phyloP scores from a whole-genome alignment of 2,888 invertebrate genomes.

The Fragum sueziense region DNA sequence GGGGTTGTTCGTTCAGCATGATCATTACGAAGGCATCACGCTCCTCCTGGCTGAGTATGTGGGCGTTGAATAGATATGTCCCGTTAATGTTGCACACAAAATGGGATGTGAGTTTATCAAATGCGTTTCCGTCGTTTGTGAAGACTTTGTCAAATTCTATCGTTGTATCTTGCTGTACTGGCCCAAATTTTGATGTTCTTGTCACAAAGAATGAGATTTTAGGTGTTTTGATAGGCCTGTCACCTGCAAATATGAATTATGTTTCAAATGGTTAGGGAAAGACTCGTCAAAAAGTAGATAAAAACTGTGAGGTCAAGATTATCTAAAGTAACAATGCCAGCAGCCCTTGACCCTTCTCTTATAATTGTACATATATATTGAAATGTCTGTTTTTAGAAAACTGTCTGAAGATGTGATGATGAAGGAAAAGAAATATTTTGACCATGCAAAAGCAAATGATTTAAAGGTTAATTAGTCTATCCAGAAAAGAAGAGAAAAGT shows the following conservation, averaged over 20 bases:
- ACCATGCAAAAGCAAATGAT: no score
- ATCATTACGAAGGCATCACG: conserved; percentile 80
- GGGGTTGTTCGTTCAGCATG: conserved; percentile 80
- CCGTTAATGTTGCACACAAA: conserved; percentile 79
- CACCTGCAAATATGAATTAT: conserved; percentile 56
- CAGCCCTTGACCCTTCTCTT: no score
- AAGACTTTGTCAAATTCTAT: conserved; percentile 79
- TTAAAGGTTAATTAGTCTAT: no score
- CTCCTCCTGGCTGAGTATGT: conserved; percentile 78
- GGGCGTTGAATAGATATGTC: conserved; percentile 79
- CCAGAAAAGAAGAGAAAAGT: no score
- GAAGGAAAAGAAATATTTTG: no score
- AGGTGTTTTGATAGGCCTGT: conserved; percentile 67
- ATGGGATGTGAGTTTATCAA: conserved; percentile 78
- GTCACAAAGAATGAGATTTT: conserved; percentile 80
- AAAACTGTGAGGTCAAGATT: no score
- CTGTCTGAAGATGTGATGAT: no score
- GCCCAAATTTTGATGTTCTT: conserved; percentile 78
- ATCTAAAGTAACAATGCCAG: no score
- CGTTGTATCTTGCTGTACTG: conserved; percentile 78
- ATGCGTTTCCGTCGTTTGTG: conserved; percentile 78
- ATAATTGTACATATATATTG: no score
- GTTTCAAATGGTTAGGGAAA: no score
- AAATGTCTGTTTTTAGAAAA: no score
- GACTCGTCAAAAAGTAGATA: no score